phyloP scores from a whole-genome alignment of 2,113 vertebrate species.

The Etia nguti region DNA sequence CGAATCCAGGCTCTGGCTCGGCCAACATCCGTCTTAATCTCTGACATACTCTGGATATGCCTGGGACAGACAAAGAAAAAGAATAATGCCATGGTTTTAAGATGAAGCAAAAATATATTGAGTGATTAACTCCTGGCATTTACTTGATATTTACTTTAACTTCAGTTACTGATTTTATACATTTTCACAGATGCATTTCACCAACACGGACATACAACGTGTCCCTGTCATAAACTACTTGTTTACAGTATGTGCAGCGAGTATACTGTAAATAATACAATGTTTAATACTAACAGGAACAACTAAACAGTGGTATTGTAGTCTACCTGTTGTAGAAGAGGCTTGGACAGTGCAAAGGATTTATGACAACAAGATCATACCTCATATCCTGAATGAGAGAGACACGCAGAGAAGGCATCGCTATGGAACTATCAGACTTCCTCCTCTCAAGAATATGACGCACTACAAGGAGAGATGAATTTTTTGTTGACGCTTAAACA shows the following conservation, averaged over 20 bases:
- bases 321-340: neutral
- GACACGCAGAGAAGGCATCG: conserved; percentile 76
- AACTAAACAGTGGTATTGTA: neutral
- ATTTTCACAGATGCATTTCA: neutral
- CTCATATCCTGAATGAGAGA: conserved; percentile 93
- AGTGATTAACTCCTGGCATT: neutral
- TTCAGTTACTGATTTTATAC: neutral
- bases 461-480: conserved; percentile 57
- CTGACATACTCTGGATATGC: conserved; percentile 89
- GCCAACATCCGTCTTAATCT: conserved; percentile 93
- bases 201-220: neutral
- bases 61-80: conserved; percentile 49
- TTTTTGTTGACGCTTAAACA: neutral
- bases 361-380: conserved; percentile 50
- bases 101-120: neutral
- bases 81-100: neutral
- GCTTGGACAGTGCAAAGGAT: neutral
- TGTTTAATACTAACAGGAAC: neutral
- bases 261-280: neutral
- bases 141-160: neutral
- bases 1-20: conserved; percentile 91
- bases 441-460: conserved; percentile 79
- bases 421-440: conserved; percentile 80
- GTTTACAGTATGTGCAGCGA: neutral
- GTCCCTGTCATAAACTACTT: neutral